Base-by-base conservation (phyloP, 2,113 vertebrate species). In the Pluvialis apricaria region DNA sequence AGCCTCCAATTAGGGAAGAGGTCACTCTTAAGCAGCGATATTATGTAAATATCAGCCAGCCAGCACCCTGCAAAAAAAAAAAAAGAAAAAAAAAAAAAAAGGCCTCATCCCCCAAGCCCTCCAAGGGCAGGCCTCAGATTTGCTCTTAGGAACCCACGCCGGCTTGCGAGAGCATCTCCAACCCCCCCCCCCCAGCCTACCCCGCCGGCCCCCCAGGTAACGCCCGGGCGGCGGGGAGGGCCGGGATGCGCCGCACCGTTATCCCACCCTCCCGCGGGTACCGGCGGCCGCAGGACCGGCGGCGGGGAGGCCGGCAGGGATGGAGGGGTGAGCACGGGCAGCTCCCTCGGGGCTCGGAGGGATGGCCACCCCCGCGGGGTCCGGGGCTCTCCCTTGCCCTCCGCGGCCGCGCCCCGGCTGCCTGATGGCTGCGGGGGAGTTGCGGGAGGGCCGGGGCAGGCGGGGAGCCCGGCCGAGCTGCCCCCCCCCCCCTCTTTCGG, bases 41-140 rank as follows among this genome's bases (percentile, higher is more conserved):
- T 95, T 96, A 95, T 95, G 86, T 96, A 95, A 97, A 95, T 96
- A 92, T 7, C 89, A 79, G 38, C 42, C 86, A 81, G 72, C 10
- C 57, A 42, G 85, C 51, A 77, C 32, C 38, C 45, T 16, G 24
- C 1, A 38, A 42, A 80, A 49, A 77, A 36, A 71, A 44, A 42
- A 51, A 36, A n/a, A 69, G 36, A 2, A 42, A 62, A 73, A 45
- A 47, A 47, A 47, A 49, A 70, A 44, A 2, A 38, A 57, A 69
- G 82, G 92, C 90, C 88, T 90, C 76, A 81, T 78, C 76, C 90
- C 40, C 55, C 64, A 57, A 69, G 51, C 60, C 62, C 45, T 95
- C 58, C 51, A 61, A 90, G 87, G 62, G 29, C 71, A 88, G 90
- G 90, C 85, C 85, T 64, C 19, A 5, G 24, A 26, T 52, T 10